Base-by-base conservation (phyloP, 2,888 invertebrate species). In the Phasia obesa region DNA sequence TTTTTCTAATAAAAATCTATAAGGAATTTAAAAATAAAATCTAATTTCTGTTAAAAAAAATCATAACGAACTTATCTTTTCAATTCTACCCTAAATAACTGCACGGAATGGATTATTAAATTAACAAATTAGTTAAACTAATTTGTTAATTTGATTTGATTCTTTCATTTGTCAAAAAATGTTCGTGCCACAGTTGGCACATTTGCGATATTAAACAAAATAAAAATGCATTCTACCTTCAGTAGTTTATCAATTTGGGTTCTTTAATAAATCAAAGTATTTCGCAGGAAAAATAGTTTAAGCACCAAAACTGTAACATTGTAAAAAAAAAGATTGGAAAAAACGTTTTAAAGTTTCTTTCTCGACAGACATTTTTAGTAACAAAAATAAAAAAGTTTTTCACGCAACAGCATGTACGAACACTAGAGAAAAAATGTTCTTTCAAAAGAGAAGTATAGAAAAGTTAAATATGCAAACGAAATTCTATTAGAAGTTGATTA, bases 231-330 rank as follows among this genome's bases (percentile, higher is more conserved):
- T 49, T 57, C n/a, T 59, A 59, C 75, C 67, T 67, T 76, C 21
- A 67, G 38, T 27, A 76, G 47, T 76, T 67, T 67, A 76, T 42
- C 67, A 76, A 76, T 67, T 76, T 62, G 42, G 53, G 11, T 76
- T 76, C 13, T 51, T 38, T 42, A 74, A 74, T 35, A 65, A 67
- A 57, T 4, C 15, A 59, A 75, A 35, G 15, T 25, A 57, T 75
- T 65, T 42, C n/a, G 53, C 25, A 38, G 47, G 35, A 57, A 57
- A 65, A 75, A 57, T 65, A 21, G 65, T 65, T 75, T 57, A 31
- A 49, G 35, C 47, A 25, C 57, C 35, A 57, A 75, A 25, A 23
- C 38, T 75, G 31, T 65, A 57, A 38, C 19, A 47, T 35, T 4
- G 7, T 2, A 44, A 31, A 64, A 64, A 27, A 51, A 25, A 15